Evolutionary conservation across 2,888 invertebrate species (phyloP).

Genomic region (Gortyna flavago): DNA sequence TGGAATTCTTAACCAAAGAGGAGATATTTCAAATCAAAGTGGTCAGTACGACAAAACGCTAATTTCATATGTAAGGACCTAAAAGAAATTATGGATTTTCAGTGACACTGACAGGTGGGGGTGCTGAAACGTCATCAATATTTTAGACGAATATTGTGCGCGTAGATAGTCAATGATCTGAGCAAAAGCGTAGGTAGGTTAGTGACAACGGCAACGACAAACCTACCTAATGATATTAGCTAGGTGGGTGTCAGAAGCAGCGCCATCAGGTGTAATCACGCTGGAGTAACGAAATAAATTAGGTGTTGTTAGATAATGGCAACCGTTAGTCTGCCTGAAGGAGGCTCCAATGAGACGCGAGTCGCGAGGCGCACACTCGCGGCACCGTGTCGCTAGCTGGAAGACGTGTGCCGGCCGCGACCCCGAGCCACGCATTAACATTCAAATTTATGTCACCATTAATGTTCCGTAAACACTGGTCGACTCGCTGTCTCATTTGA

Average conservation of each 20-base stretch:
- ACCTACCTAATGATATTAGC: no score
- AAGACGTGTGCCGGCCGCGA: conserved; percentile 41
- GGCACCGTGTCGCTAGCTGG: conserved; percentile 30
- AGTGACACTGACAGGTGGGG: background rate
- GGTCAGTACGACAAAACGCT: no score
- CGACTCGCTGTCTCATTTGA: conserved; percentile 68
- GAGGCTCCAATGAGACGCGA: conserved; percentile 20
- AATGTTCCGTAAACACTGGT: conserved; percentile 70
- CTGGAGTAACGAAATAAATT: background rate
- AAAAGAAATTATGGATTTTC: background rate
- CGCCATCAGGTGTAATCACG: conserved; percentile 38
- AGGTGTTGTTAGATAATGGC: conserved; percentile 4
- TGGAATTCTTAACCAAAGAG: no score
- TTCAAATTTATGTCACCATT: conserved; percentile 74
- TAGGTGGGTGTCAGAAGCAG: background rate
- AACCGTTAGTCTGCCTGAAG: conserved; percentile 13
- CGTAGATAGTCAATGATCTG: background rate
- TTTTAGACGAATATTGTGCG: background rate
- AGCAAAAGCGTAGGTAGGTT: background rate
- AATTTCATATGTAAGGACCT: no score
- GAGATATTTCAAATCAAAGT: no score
- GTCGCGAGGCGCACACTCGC: background rate
- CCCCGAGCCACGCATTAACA: conserved; percentile 68
- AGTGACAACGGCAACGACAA: background rate
- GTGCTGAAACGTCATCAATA: background rate